These are phyloP conservation scores for Chaetura pelagica DNA, from an alignment of 2,113 vertebrate genomes.

Conservation along the genomic window DNA sequence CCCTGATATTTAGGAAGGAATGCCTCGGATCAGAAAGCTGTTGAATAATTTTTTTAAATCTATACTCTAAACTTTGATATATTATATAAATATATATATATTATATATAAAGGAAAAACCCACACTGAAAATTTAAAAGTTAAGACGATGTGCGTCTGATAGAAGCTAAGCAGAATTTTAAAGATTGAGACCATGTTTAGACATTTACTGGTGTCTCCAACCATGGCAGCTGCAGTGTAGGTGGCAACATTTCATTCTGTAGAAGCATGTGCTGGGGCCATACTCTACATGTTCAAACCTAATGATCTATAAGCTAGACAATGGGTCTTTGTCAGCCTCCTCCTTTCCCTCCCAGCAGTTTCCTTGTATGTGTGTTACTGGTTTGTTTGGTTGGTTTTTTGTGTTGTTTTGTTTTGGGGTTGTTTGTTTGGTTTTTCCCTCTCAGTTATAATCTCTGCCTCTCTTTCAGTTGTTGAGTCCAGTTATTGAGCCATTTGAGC, in stretches of 20 bases:
- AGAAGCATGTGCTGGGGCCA: slow-evolving; percentile 74
- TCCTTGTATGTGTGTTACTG: slow-evolving; percentile 1
- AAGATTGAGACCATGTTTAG: slow-evolving; percentile 66
- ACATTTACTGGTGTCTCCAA: slow-evolving; percentile 71
- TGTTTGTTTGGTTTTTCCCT: not conserved
- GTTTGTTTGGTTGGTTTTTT: not conserved
- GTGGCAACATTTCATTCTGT: slow-evolving; percentile 73
- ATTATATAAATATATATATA: slow-evolving; percentile 82
- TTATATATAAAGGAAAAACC: slow-evolving; percentile 71
- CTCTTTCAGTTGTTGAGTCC: slow-evolving; percentile 36
- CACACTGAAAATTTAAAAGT: slow-evolving; percentile 82
- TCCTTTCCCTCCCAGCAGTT: slow-evolving; percentile 47
- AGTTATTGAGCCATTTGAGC: slow-evolving; percentile 62
- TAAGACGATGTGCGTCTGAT: slow-evolving; percentile 70
- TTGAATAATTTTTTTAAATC: slow-evolving; percentile 80
- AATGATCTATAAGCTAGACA: slow-evolving; percentile 72
- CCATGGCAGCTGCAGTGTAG: slow-evolving; percentile 77
- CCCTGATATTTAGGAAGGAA: slow-evolving; percentile 82
- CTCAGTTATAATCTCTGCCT: slow-evolving; percentile 42
- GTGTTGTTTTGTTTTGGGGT: not conserved
- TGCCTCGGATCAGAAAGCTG: slow-evolving; percentile 71
- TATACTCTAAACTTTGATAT: slow-evolving; percentile 86
- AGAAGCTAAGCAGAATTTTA: slow-evolving; percentile 78
- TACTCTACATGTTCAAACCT: slow-evolving; percentile 65
- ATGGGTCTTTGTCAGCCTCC: slow-evolving; percentile 72